A percentile compares a stretch with the other conserved stretches of the same genome.
These are phyloP conservation scores for Camelus bactrianus DNA, from an alignment of 2,113 vertebrate species.

Conservation along the genomic window DNA sequence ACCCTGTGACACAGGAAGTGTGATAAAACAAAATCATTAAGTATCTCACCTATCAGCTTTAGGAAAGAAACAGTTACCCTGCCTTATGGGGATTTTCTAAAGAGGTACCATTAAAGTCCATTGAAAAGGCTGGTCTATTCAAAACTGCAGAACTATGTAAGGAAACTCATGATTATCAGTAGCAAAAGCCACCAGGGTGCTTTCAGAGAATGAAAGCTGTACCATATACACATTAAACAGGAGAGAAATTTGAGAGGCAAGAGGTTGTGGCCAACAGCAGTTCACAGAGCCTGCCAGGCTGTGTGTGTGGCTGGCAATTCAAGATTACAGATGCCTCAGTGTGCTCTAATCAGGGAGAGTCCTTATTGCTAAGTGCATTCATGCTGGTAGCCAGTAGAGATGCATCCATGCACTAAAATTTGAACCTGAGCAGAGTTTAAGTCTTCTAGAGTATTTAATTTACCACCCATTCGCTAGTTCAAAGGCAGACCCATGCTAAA, in stretches of 20 bases:
- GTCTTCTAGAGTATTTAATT: slow-evolving; percentile 6
- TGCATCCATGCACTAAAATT: slow-evolving; percentile 39
- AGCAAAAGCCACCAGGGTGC: slow-evolving; percentile 10
- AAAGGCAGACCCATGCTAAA: slow-evolving; percentile 28
- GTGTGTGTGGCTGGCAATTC: neutral
- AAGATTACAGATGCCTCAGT: slow-evolving; percentile 36
- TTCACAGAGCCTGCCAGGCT: neutral
- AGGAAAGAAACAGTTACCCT: slow-evolving; percentile 18
- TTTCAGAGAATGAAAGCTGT: slow-evolving; percentile 41
- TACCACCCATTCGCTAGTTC: neutral
- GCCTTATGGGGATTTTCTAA: slow-evolving; percentile 51
- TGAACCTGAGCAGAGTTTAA: slow-evolving; percentile 15
- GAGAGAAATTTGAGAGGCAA: slow-evolving; percentile 47
- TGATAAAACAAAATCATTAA: slow-evolving; percentile 41
- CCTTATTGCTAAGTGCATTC: neutral
- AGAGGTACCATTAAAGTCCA: slow-evolving; percentile 18
- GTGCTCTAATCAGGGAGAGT: neutral
- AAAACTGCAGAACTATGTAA: slow-evolving; percentile 28
- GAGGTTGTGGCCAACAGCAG: slow-evolving; percentile 11
- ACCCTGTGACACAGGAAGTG: neutral
- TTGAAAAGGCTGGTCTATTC: slow-evolving; percentile 52
- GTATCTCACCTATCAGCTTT: neutral
- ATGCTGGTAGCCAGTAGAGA: slow-evolving; percentile 9
- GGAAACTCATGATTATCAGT: slow-evolving; percentile 47
- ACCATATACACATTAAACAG: neutral